These are phyloP conservation scores for Melospiza melodia DNA, from an alignment of 2,113 vertebrate species.

Conservation along the genomic window DNA sequence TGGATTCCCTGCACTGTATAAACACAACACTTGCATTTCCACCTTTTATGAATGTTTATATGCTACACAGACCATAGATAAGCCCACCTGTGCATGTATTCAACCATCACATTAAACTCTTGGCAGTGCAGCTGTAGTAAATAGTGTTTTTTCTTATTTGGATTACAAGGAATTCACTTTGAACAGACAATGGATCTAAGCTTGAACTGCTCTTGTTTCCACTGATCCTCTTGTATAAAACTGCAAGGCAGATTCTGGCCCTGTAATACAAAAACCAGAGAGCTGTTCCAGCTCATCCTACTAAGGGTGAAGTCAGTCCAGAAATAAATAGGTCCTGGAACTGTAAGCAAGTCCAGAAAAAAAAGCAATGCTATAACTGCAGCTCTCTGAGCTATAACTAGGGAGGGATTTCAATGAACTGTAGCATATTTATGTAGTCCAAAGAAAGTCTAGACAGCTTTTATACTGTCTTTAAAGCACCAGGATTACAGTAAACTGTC, in stretches of 20 bases:
- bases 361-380: background rate
- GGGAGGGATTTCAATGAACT: background rate
- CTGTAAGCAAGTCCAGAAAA: background rate
- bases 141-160: background rate
- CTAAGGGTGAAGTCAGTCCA: background rate
- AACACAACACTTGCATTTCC: background rate
- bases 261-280: background rate
- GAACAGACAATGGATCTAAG: background rate
- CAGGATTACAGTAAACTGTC: background rate
- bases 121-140: background rate
- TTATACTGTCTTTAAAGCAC: background rate
- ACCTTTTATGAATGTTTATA: background rate
- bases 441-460: background rate
- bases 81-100: background rate
- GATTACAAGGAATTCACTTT: background rate
- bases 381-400: background rate
- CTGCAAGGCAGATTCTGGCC: background rate
- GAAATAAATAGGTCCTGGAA: background rate
- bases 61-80: background rate
- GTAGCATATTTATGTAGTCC: background rate
- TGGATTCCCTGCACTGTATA: background rate
- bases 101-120: background rate
- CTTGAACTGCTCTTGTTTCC: background rate
- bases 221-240: background rate
- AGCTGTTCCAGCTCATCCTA: background rate